Conservation (phyloP, 2,888 invertebrate species). For the Cephus runcator region DNA sequence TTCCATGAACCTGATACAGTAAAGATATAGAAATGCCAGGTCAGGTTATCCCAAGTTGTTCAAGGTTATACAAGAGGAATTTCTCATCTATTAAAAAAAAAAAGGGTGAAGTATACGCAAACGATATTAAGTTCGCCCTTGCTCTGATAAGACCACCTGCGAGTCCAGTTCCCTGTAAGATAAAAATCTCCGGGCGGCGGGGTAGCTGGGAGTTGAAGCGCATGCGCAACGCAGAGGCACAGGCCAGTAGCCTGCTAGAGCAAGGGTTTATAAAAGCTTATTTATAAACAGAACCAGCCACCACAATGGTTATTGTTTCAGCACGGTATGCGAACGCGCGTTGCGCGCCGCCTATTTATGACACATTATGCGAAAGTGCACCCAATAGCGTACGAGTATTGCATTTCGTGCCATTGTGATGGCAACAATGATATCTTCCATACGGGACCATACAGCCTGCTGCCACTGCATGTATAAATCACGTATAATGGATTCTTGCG, state of each 20-base stretch:
- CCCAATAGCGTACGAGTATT: conserved; percentile 56
- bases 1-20: background rate
- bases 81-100: background rate
- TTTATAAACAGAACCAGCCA: conserved; percentile 58
- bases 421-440: conserved; percentile 57
- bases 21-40: background rate
- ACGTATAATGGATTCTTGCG: conserved; percentile 23
- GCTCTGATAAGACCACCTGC: conserved; percentile 57
- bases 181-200: conserved; percentile 50
- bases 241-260: conserved; percentile 5
- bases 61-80: background rate
- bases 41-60: background rate
- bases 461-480: conserved; percentile 51
- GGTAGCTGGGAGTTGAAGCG: background rate
- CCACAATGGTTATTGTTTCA: conserved; percentile 66
- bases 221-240: conserved; percentile 17
- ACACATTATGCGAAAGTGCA: conserved; percentile 65
- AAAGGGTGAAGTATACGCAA: background rate
- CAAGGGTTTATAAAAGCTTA: conserved; percentile 45
- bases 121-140: conserved; percentile 2
- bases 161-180: conserved; percentile 37
- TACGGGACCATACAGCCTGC: conserved; percentile 35
- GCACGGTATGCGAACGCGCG: conserved; percentile 49
- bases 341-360: conserved; percentile 63
- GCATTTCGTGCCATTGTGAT: conserved; percentile 58